Base-by-base conservation (phyloP, 2,797 vertebrate genomes). In the Takifugu ocellatus region DNA sequence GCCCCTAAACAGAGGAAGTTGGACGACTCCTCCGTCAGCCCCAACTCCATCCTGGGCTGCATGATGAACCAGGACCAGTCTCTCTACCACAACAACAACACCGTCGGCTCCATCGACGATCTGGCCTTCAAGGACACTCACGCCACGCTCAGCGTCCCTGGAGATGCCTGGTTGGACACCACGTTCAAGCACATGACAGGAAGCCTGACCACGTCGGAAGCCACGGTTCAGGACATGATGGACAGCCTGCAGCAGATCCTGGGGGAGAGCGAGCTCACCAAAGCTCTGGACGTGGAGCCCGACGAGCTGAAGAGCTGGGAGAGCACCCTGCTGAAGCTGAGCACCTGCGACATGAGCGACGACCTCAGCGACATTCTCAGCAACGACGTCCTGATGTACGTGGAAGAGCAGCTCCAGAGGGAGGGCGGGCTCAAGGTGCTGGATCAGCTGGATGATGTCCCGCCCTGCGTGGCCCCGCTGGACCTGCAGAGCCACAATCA, bases 231-330 rank as follows among this genome's bases (percentile, higher is more conserved):
- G 66, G 82, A 89, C 21, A 64, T 93, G 77, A 68, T 91, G 7
- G 70, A 92, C 31, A 87, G 81, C 1, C 84, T 93, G 68, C 91
- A 92, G 75, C 84, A 92, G 72, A 84, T 88, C 9, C 27, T 90
- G 0, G 72, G 74, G 43, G 83, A 86, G 0, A 21, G 42, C 15
- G 65, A 79, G 11, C 58, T 87, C 0, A 10, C 51, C 0, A 49
- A 61, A 0, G 39, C 27, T 2, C 70, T 90, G 54, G 64, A 72
- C 0, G 21, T 86, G 51, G 76, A 51, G 21, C 75, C 50, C 0
- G 46, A 71, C 0, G 87, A 91, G 70, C 83, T 93, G 54, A 87
- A 87, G 75, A 84, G 68, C 51, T 93, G 92, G 92, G 89, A 93
- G 75, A 88, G 75, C 33, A 79, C 80, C 4, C 71, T 93, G 64